Evolutionary conservation across 2,888 invertebrate species (phyloP), one percentile per base, ranked within the genome.

Genomic region (Synergus laeviventris): DNA sequence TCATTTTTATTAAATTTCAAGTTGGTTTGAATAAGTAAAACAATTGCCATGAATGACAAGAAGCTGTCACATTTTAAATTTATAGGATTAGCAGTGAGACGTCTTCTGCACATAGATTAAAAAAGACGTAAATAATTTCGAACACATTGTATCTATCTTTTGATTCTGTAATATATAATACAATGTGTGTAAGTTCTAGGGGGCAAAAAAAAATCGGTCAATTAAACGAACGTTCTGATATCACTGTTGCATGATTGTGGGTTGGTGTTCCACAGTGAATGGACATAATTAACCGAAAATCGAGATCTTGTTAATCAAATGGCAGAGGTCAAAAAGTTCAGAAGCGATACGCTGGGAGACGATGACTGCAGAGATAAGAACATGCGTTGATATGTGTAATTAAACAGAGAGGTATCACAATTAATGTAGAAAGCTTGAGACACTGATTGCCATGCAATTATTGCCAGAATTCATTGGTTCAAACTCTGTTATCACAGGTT

Each of bases 251-350:
- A 39, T 62, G 39, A 38, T 39, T 36, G 7, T 62, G 16, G 2
- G 31, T 14, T 14, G 14, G 60, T 60, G 60, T 31, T 60, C 8
- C 16, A 24, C 21, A 60, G 60, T 60, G 62, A 38, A 39, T n/a
- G 39, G 39, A 21, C 39, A 62, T 62, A 62, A 62, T 62, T 62
- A 62, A 62, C 62, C 39, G 62, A 62, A 18, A 62, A 62, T 39
- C 39, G 62, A 62, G 39, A 62, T 62, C 39, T 62, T 39, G 36
- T 62, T 62, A 62, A 62, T 62, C 62, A 62, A 62, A 62, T 39
- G 62, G 62, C 62, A 62, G 18, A 62, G 62, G 38, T n/a, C 62
- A 62, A 18, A 18, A n/a, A 62, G 62, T 62, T 62, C 62, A 62
- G 18, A 5, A 36, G 12, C 39, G 38, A 62, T 21, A 62, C 62